Evolutionary conservation across 35 echinoderm and acorn worm species (phyloP).

Genomic region (Apostichopus parvimensis): DNA sequence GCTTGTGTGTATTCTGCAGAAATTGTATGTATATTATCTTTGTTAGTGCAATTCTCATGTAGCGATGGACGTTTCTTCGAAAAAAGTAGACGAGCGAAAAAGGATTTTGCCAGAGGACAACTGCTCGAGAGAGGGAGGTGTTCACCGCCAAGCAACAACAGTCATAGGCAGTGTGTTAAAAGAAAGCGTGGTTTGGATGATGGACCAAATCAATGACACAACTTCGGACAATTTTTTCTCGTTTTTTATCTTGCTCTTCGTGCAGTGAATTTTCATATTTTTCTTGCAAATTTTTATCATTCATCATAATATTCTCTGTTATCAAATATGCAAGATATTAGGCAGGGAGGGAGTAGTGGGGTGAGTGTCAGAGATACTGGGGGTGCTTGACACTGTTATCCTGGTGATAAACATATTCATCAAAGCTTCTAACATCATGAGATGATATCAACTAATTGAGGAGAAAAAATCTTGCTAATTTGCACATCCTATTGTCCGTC

Average conservation of each 20-base stretch:
- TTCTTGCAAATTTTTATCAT: background rate
- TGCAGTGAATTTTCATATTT: slow-evolving; percentile 5
- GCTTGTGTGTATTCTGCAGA: background rate
- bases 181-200: background rate
- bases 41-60: slow-evolving; percentile 36
- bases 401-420: no score
- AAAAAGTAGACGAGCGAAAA: background rate
- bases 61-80: background rate
- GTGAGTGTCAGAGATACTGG: no score
- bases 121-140: background rate
- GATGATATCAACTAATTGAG: no score
- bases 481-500: no score
- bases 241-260: background rate
- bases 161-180: background rate
- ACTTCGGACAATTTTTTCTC: no score
- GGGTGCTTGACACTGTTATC: no score
- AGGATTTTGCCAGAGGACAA: background rate
- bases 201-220: background rate
- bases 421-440: no score
- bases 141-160: background rate
- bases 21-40: background rate
- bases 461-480: no score
- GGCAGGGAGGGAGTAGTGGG: background rate
- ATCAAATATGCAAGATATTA: background rate
- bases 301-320: background rate